Percentiles rank a stretch among this genome's conserved stretches.
Conservation (phyloP, 2,888 invertebrate species). For the Eilema sororculum region DNA sequence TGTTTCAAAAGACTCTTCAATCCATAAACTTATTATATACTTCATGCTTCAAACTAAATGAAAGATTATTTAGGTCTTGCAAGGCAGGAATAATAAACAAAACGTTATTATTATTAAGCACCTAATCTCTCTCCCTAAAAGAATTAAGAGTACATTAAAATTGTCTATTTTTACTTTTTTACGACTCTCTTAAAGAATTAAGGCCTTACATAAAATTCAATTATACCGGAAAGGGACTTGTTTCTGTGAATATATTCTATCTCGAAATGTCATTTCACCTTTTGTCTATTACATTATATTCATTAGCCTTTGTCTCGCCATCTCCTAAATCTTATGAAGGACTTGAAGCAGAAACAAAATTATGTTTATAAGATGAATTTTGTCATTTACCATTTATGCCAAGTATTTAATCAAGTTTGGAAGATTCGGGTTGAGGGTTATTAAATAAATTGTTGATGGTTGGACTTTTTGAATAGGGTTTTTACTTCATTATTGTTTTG, state of each 20-base stretch:
- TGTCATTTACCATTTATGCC: constrained; percentile 33
- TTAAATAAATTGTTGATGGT: constrained; percentile 30
- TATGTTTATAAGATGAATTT: constrained; percentile 36
- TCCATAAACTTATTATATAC: too few species aligned
- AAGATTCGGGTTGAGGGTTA: constrained; percentile 23
- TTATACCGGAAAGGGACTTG: constrained; percentile 38
- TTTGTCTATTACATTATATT: constrained; percentile 59
- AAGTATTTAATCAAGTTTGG: constrained; percentile 44
- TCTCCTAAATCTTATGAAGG: constrained; percentile 35
- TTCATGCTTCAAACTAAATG: constrained; percentile 21
- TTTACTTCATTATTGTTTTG: background rate
- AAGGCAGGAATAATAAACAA: constrained; percentile 21
- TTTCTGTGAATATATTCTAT: constrained; percentile 39
- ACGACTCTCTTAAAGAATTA: constrained; percentile 30
- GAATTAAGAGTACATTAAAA: constrained; percentile 25
- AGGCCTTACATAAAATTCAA: constrained; percentile 36
- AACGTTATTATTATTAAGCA: constrained; percentile 32
- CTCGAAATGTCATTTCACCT: constrained; percentile 51
- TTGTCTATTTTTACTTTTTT: constrained; percentile 26
- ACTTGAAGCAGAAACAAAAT: constrained; percentile 37
- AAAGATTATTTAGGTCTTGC: constrained; percentile 33
- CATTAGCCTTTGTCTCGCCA: constrained; percentile 55
- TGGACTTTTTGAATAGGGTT: background rate
- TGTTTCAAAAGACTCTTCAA: constrained; percentile 24
- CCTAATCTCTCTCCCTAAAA: constrained; percentile 26